Evolutionary conservation across 2,888 invertebrate genomes (phyloP).

Genomic region (Scaptomyza polygonia): DNA sequence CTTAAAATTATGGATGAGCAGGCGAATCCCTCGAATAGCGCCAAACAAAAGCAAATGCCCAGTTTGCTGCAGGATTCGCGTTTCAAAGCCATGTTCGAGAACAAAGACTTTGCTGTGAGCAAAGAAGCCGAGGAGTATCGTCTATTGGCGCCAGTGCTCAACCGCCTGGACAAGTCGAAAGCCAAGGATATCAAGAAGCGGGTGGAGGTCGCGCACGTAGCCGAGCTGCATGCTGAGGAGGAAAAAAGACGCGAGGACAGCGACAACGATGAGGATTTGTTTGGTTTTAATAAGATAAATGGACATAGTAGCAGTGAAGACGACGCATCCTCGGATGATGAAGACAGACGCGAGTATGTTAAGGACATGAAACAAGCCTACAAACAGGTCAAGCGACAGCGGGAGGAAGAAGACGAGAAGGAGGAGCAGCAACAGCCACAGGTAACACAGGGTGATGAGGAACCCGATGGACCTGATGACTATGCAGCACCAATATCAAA

Average conservation of each 20-base stretch:
- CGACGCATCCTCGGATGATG: conserved; percentile 88
- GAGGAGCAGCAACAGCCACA: conserved; percentile 58
- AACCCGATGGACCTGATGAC: conserved; percentile 42
- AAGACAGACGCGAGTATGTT: conserved; percentile 92
- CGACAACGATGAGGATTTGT: conserved; percentile 84
- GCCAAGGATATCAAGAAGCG: conserved; percentile 87
- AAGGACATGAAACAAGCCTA: conserved; percentile 91
- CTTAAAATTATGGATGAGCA: conserved; percentile 91
- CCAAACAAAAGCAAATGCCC: conserved; percentile 87
- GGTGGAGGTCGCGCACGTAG: conserved; percentile 85
- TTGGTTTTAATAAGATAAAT: conserved; percentile 77
- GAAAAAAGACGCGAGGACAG: conserved; percentile 80
- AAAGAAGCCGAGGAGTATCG: conserved; percentile 93
- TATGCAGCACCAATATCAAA: conserved; percentile 37
- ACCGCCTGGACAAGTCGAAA: conserved; percentile 90
- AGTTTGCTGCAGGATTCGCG: conserved; percentile 93
- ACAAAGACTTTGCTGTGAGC: conserved; percentile 96
- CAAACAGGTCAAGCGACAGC: conserved; percentile 84
- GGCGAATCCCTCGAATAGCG: conserved; percentile 81
- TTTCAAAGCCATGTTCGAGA: conserved; percentile 95
- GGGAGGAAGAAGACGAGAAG: conserved; percentile 77
- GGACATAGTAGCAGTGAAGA: conserved; percentile 84
- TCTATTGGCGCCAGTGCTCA: conserved; percentile 94
- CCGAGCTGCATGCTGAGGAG: conserved; percentile 84
- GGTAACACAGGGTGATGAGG: conserved; percentile 76